Evolutionary conservation across 2,888 invertebrate species (phyloP).

Genomic region (Homarus gammarus): DNA sequence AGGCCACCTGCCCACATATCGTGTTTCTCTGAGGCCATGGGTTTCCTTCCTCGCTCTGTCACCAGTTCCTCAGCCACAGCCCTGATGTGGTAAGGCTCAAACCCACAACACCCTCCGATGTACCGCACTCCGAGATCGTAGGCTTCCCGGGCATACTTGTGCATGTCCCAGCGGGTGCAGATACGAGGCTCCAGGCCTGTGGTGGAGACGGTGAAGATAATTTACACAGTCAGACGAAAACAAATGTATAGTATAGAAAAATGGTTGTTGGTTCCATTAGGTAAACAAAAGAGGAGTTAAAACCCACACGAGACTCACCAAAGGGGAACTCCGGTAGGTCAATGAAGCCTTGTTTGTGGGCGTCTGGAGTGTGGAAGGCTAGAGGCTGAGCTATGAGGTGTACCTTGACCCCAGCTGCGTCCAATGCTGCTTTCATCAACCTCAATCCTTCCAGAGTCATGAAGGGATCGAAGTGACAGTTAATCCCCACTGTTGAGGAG

Average conservation of each 20-base stretch:
- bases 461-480: constrained; percentile 80
- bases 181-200: constrained; percentile 79
- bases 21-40: constrained; percentile 79
- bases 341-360: constrained; percentile 79
- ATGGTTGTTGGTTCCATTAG: neutral
- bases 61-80: constrained; percentile 79
- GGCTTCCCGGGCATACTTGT: constrained; percentile 79
- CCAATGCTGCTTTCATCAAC: constrained; percentile 79
- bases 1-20: constrained; percentile 79
- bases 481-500: constrained; percentile 78
- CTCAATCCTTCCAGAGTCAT: constrained; percentile 78
- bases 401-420: constrained; percentile 77
- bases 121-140: constrained; percentile 79
- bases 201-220: neutral
- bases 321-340: constrained; percentile 80
- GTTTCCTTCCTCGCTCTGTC: constrained; percentile 77
- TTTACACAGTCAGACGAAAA: constrained; percentile 1
- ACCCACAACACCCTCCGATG: constrained; percentile 80
- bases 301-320: constrained; percentile 77
- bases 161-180: constrained; percentile 79
- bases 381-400: constrained; percentile 79
- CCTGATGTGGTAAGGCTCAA: constrained; percentile 80
- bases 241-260: constrained; percentile 21
- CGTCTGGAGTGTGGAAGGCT: constrained; percentile 79
- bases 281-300: neutral